Conservation (phyloP, 2,888 invertebrate species). For the Drosophila acutilabella region DNA sequence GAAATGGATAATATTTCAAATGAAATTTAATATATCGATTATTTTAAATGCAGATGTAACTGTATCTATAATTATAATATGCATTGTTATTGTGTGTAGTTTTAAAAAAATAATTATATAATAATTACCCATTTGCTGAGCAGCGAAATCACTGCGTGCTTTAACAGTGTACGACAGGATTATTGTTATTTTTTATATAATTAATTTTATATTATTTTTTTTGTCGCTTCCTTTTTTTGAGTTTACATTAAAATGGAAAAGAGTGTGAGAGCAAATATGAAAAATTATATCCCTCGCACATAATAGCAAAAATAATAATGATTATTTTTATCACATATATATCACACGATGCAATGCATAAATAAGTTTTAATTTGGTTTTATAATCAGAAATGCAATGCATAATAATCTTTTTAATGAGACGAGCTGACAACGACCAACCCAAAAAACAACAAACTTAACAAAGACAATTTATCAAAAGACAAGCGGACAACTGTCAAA, state of each 20-base stretch:
- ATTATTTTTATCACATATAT: slow-evolving; percentile 43
- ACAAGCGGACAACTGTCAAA: slow-evolving; percentile 41
- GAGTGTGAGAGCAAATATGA: slow-evolving; percentile 60
- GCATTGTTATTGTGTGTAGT: slow-evolving; percentile 19
- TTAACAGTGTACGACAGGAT: slow-evolving; percentile 55
- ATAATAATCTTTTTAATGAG: slow-evolving; percentile 77
- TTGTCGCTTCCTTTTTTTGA: slow-evolving; percentile 37
- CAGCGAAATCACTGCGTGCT: slow-evolving; percentile 62
- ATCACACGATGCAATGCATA: slow-evolving; percentile 59
- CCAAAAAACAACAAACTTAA: slow-evolving; percentile 22
- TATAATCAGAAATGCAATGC: slow-evolving; percentile 74
- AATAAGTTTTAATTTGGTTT: slow-evolving; percentile 76
- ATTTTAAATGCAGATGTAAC: background rate
- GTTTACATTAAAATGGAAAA: slow-evolving; percentile 51
- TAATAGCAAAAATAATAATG: slow-evolving; percentile 56
- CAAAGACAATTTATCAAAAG: slow-evolving; percentile 61
- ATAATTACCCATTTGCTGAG: slow-evolving; percentile 67
- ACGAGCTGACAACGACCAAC: slow-evolving; percentile 62
- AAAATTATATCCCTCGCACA: slow-evolving; percentile 56
- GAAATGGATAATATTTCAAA: background rate
- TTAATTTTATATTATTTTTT: slow-evolving; percentile 35
- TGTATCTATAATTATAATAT: slow-evolving; percentile 10
- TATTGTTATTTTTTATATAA: slow-evolving; percentile 53
- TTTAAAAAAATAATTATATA: slow-evolving; percentile 61
- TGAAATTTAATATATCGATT: background rate